Percentiles rank a stretch among this genome's conserved stretches.
phyloP scores from a whole-genome alignment of 2,113 vertebrate species.

The Marmota flaviventris region DNA sequence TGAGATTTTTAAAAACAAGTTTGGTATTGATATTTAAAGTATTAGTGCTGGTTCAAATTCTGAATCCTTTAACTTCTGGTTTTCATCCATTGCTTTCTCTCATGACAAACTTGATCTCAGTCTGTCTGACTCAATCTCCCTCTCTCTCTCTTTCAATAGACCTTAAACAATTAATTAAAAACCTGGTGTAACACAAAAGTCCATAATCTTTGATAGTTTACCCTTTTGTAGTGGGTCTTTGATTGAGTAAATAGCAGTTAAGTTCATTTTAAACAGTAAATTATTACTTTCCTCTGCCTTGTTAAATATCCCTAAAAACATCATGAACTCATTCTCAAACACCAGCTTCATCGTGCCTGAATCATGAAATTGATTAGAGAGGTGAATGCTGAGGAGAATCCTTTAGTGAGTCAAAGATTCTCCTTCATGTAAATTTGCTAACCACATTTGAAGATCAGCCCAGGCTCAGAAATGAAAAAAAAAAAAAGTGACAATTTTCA shows the following conservation, averaged over 20 bases:
- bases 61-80: neutral
- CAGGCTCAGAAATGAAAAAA: neutral
- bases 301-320: conserved; percentile 37
- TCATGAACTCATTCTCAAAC: neutral
- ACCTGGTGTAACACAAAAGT: conserved; percentile 27
- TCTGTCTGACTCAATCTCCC: neutral
- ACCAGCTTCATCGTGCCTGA: neutral
- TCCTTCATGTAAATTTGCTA: neutral
- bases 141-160: neutral
- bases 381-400: neutral
- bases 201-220: neutral
- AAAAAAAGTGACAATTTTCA: neutral
- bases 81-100: neutral
- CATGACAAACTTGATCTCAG: neutral
- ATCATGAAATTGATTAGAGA: neutral
- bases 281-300: neutral
- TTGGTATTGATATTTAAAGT: neutral
- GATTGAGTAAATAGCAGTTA: conserved; percentile 23
- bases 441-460: neutral
- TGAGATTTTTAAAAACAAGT: neutral
- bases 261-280: conserved; percentile 13
- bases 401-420: neutral
- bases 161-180: neutral
- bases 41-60: neutral
- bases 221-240: neutral